Base-by-base conservation (phyloP, 1,140 invertebrate genomes). In the Megalonaias nervosa region DNA sequence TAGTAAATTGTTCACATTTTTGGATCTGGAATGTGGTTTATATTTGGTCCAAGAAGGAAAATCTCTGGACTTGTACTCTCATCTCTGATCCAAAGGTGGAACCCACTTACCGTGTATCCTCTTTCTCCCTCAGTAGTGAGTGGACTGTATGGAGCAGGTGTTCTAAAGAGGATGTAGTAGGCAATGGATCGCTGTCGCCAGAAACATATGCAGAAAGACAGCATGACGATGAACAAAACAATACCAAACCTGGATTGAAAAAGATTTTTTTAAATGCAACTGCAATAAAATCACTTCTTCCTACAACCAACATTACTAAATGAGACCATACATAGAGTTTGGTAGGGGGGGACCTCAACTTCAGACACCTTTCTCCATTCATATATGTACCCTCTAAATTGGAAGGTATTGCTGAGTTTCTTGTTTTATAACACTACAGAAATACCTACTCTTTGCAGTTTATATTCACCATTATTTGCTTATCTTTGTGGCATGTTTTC, bases 171-270 rank as follows among this genome's bases (percentile, higher is more conserved):
- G 16, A 75, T 67, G 69, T 70, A 77, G 58, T 77, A 72, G 48
- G 75, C 75, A 5, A 70, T 60, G 11, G 67, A 65, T 21, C 75
- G 16, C 23, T 77, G 60, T 55, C 70, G 61, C 75, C 75, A 77
- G 62, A 77, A 77, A 72, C 75, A 77, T n/a, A 61, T 70, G 61
- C 75, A 77, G 31, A 77, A 57, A 4, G 70, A 77, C 75, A 77
- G 69, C 23, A 77, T 55, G 23, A 77, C 67, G 26, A 77, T 9
- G 23, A 69, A 77, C 31, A 77, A 77, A 69, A 77, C 26, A 56
- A 77, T 77, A 38, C 75, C 75, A 67, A 61, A 77, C 75, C 75
- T 77, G 57, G 19, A 75, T 68, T 60, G 48, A 1, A 38, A 19
- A 17, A 4, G 15, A 70, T 26, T 0, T 2, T 19, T 23, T 17